Percentiles rank a stretch among this genome's conserved stretches.
These are phyloP conservation scores for Eurystomus gularis DNA, from an alignment of 2,113 vertebrate genomes.

Conservation along the genomic window DNA sequence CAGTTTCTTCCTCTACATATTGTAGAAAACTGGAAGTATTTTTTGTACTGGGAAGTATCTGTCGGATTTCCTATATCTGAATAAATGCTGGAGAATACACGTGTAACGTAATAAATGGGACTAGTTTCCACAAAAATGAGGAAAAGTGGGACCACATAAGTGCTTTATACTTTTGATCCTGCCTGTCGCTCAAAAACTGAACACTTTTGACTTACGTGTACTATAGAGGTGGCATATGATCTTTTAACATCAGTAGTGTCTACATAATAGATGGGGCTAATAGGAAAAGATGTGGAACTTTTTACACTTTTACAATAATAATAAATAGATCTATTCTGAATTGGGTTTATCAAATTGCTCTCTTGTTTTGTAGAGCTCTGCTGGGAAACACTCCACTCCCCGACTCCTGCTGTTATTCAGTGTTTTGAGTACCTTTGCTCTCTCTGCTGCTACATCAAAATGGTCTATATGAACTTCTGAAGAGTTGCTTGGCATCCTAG, in stretches of 20 bases:
- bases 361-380: conserved; percentile 31
- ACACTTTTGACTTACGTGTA: accelerated
- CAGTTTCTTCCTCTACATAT: background rate
- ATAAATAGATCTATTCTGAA: background rate
- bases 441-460: conserved; percentile 39
- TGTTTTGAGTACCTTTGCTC: conserved; percentile 39
- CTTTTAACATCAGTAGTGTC: background rate
- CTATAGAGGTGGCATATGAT: background rate
- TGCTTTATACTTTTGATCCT: background rate
- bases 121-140: background rate
- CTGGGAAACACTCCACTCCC: conserved; percentile 33
- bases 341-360: background rate
- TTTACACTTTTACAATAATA: background rate
- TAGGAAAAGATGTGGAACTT: background rate
- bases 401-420: conserved; percentile 40
- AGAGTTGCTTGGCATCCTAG: background rate
- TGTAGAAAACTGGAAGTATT: background rate
- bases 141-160: background rate
- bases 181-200: background rate
- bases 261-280: background rate
- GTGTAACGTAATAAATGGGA: background rate
- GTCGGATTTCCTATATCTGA: background rate
- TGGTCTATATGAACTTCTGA: conserved; percentile 55
- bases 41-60: background rate
- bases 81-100: background rate